Evolutionary conservation across 2,113 vertebrate genomes (phyloP).

Genomic region (Acanthisitta chloris): DNA sequence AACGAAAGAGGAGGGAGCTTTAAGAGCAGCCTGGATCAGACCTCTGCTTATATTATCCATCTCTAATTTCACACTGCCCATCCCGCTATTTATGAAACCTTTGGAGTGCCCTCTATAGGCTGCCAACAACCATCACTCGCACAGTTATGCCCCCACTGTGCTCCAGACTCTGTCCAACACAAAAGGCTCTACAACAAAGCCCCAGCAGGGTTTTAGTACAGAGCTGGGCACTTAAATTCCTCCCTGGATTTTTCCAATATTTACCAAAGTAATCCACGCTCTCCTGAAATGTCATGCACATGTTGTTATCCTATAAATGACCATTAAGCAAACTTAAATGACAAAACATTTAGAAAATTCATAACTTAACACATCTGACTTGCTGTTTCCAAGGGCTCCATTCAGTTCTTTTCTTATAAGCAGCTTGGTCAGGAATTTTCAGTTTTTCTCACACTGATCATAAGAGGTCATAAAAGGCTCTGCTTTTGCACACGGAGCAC

Average conservation of each 20-base stretch:
- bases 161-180: not conserved
- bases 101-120: conserved; percentile 22
- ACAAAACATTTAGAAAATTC: not conserved
- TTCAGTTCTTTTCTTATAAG: not conserved
- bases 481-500: not conserved
- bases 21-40: not conserved
- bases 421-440: not conserved
- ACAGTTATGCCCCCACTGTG: not conserved
- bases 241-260: not conserved
- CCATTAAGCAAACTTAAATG: not conserved
- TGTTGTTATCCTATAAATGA: not conserved
- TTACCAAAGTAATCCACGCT: not conserved
- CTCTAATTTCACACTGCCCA: not conserved
- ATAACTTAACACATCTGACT: not conserved
- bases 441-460: not conserved
- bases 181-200: not conserved
- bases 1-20: not conserved
- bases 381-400: not conserved
- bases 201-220: not conserved
- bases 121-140: not conserved
- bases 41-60: not conserved
- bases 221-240: not conserved
- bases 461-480: not conserved
- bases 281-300: not conserved
- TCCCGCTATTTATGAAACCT: not conserved